Evolutionary conservation across 2,113 vertebrate species (phyloP).

Genomic region (Sciurus niger): DNA sequence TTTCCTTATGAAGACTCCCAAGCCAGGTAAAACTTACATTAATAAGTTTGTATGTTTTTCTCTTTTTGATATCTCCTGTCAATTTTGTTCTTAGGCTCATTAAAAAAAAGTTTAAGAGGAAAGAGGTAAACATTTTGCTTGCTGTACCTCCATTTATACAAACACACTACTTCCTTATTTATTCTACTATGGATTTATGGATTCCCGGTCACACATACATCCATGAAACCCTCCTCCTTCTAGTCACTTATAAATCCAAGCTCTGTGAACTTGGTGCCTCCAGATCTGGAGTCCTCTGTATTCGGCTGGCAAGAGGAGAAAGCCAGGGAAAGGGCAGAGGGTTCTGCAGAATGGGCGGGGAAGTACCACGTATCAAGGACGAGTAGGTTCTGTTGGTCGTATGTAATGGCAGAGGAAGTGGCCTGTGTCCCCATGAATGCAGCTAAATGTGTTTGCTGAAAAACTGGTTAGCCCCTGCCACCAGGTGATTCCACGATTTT

Average conservation of each 20-base stretch:
- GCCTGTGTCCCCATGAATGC: background rate
- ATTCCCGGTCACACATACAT: background rate
- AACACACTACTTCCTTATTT: no score
- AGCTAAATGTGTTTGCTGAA: background rate
- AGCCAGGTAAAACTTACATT: background rate
- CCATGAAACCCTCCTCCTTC: no score
- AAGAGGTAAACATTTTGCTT: background rate
- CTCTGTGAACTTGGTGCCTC: accelerated
- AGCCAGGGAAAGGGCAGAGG: background rate
- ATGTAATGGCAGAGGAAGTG: no score
- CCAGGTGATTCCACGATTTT: background rate
- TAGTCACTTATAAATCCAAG: background rate
- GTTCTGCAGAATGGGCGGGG: no score
- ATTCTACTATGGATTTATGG: no score
- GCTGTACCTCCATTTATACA: background rate
- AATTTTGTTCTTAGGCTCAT: background rate
- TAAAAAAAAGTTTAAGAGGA: background rate
- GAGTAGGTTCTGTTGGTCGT: background rate
- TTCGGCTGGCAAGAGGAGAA: background rate
- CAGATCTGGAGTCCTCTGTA: background rate
- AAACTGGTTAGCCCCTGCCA: background rate
- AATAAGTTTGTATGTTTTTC: background rate
- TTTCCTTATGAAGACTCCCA: background rate
- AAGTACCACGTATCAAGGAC: background rate
- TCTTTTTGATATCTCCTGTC: background rate